Evolutionary conservation across 2,888 invertebrate genomes (phyloP), one percentile per base, ranked within the genome.

Genomic region (Sarcophaga carnaria): DNA sequence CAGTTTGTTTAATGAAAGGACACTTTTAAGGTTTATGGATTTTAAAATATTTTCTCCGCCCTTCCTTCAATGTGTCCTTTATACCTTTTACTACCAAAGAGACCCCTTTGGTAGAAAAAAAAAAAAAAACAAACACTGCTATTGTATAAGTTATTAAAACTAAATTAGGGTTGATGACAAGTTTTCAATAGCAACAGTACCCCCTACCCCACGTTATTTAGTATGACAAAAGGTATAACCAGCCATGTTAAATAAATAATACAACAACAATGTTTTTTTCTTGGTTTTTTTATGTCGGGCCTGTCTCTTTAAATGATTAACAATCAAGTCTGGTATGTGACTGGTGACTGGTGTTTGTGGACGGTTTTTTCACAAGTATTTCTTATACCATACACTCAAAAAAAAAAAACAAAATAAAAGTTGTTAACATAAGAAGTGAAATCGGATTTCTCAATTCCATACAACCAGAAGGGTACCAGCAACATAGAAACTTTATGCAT

Each of bases 111-210:
- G 22, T 77, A 69, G 74, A 79, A 76, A 25, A 59, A 22, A 47
- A 22, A 17, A n/a, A n/a, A 20, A 20, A 20, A 20, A 20, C 3
- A 14, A 54, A 3, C 54, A 54, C 1, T 54, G 54, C 17, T 54
- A 17, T 54, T 78, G 47, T 84, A 62, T 90, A 91, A 92, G 92
- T 92, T 92, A 92, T 92, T 92, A 92, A 92, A 92, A 91, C 90
- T 90, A 91, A 91, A 92, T 92, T 92, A 92, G 92, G 92, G 91
- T 92, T 91, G 89, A 89, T 82, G 79, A 80, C 83, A 85, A 80
- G 62, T 80, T 85, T 85, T 85, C 76, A 84, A 87, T 84, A 84
- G 75, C 75, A 37, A 37, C 37, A 37, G 37, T 37, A 37, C 37
- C 37, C 37, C 37, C 37, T 2, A 74, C 27, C 25, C 25, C 60